Conservation (phyloP, 2,113 vertebrate species). For the Cnemophilus loriae region DNA sequence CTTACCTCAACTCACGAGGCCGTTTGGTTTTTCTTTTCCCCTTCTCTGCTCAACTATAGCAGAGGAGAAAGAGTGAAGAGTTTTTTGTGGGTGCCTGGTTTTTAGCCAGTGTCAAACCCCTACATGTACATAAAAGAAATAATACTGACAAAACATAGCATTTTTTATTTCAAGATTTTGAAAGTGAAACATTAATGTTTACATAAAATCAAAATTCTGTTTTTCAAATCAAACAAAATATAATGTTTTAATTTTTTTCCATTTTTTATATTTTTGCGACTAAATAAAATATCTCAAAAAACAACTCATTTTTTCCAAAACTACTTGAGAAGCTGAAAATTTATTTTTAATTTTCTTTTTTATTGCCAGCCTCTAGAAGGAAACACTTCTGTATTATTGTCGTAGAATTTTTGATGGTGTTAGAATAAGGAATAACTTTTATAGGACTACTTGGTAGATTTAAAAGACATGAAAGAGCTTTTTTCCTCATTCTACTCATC, state of each 20-base stretch:
- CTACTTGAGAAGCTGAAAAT: neutral
- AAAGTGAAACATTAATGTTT: neutral
- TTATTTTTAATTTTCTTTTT: neutral
- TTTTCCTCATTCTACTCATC: too few relatives aligned
- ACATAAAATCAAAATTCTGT: neutral
- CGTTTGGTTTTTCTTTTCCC: too few relatives aligned
- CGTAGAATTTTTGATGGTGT: neutral
- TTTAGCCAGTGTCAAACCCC: too few relatives aligned
- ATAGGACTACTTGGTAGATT: neutral
- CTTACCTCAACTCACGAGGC: too few relatives aligned
- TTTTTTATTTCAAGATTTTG: neutral
- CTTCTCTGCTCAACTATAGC: too few relatives aligned
- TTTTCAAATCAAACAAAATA: neutral
- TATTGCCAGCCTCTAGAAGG: neutral
- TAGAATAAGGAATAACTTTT: neutral
- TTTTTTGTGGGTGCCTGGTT: too few relatives aligned
- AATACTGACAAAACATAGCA: neutral
- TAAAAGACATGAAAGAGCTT: neutral
- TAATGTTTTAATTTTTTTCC: fast-evolving
- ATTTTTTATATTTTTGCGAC: neutral
- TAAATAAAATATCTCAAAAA: neutral
- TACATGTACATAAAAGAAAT: neutral
- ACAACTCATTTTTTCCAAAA: fast-evolving
- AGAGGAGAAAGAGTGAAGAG: too few relatives aligned
- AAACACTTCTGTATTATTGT: neutral